Evolutionary conservation across 2,888 invertebrate genomes (phyloP).

Genomic region (Furcula furcula): DNA sequence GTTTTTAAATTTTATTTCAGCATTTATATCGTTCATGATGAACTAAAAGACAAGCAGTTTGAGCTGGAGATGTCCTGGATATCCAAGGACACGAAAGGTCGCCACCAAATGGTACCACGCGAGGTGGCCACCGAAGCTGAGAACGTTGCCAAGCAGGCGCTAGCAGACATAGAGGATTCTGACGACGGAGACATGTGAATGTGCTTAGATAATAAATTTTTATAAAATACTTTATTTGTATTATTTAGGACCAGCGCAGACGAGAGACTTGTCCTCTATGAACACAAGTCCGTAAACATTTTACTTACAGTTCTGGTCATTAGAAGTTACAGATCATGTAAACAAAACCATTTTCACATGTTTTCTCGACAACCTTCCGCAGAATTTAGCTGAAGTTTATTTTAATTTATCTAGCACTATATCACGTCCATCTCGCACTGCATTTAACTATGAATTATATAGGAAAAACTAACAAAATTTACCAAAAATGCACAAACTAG

Average conservation of each 20-base stretch:
- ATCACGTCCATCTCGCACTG: too few relatives aligned
- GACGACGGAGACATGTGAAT: constrained; percentile 88
- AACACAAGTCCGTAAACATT: too few relatives aligned
- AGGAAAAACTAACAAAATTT: too few relatives aligned
- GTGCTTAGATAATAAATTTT: constrained; percentile 60
- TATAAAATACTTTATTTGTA: constrained; percentile 31
- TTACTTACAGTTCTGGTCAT: too few relatives aligned
- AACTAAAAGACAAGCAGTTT: constrained; percentile 97
- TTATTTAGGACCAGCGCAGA: constrained; percentile 3
- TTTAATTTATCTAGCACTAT: too few relatives aligned
- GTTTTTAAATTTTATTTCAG: constrained; percentile 81
- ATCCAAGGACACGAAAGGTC: constrained; percentile 89
- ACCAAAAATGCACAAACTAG: too few relatives aligned
- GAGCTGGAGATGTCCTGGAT: constrained; percentile 98
- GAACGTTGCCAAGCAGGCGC: constrained; percentile 91
- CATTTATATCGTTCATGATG: constrained; percentile 94
- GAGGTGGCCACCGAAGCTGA: constrained; percentile 92
- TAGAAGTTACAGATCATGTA: too few relatives aligned
- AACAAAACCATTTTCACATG: too few relatives aligned
- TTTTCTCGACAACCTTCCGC: too few relatives aligned
- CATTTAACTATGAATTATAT: too few relatives aligned
- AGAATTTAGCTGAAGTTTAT: too few relatives aligned
- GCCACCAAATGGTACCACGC: constrained; percentile 90
- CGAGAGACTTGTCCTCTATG: too few relatives aligned
- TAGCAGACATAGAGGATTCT: constrained; percentile 93